Conservation (phyloP, 2,113 vertebrate species). For the Rallus limicola region DNA sequence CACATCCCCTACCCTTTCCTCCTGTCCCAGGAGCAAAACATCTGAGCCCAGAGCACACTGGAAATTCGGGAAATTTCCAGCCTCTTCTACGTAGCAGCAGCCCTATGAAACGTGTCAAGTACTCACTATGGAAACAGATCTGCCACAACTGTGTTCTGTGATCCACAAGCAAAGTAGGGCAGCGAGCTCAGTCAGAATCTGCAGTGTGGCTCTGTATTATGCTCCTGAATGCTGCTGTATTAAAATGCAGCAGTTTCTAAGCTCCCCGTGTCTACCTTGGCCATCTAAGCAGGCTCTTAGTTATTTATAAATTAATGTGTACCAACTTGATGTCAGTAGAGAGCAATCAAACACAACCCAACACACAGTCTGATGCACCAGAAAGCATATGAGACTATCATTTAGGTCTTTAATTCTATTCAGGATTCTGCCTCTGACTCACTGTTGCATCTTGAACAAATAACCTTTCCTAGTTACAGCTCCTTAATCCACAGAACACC, state of each 20-base stretch:
- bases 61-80: background rate
- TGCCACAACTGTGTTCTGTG: background rate
- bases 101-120: background rate
- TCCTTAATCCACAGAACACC: background rate
- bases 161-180: background rate
- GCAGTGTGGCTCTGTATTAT: background rate
- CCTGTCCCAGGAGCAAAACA: background rate
- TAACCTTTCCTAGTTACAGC: background rate
- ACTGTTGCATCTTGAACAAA: background rate
- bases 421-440: background rate
- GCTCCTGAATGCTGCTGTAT: background rate
- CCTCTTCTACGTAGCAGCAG: background rate
- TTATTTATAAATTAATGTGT: background rate
- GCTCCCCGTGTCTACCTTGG: background rate
- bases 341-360: background rate
- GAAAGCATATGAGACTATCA: background rate
- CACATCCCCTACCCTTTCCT: background rate
- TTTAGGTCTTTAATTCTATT: background rate
- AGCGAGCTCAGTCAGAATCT: background rate
- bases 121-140: conserved; percentile 34
- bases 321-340: background rate
- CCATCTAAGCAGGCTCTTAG: background rate
- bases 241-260: background rate
- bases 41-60: background rate
- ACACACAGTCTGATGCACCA: background rate